Conservation (phyloP, 92 coral and sea anemone genomes). For the Siderastrea radians region DNA sequence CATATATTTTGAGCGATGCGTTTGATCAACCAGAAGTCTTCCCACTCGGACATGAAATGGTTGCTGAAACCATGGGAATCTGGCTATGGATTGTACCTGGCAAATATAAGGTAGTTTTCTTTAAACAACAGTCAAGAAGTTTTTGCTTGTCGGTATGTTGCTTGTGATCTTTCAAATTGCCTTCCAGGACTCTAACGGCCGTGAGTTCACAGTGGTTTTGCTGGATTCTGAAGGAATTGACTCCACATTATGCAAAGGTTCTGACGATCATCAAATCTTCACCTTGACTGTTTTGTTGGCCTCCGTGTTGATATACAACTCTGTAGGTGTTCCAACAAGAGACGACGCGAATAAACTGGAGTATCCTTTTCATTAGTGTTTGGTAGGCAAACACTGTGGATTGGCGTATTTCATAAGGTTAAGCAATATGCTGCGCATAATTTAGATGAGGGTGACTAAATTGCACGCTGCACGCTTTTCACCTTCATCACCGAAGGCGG, state of each 20-base stretch:
- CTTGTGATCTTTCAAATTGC: not conserved
- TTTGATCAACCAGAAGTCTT: slow-evolving; percentile 53
- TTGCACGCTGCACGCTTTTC: too few species aligned
- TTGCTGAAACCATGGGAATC: slow-evolving; percentile 89
- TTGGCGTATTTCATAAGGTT: too few species aligned
- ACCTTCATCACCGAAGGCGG: too few species aligned
- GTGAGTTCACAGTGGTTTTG: slow-evolving; percentile 78
- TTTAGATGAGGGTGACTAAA: too few species aligned
- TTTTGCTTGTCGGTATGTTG: not conserved
- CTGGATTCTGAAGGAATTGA: slow-evolving; percentile 87
- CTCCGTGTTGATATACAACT: slow-evolving; percentile 79
- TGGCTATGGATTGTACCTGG: slow-evolving; percentile 81
- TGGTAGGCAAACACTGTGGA: too few species aligned
- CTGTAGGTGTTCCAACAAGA: slow-evolving; percentile 60
- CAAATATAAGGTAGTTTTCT: not conserved
- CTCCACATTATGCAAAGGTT: slow-evolving; percentile 44
- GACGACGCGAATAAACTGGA: slow-evolving; percentile 55
- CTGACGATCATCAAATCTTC: slow-evolving; percentile 71
- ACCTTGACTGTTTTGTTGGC: slow-evolving; percentile 75
- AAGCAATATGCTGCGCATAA: too few species aligned
- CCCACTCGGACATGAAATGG: slow-evolving; percentile 74
- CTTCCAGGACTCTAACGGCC: slow-evolving; percentile 35
- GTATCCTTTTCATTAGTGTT: slow-evolving; percentile 55
- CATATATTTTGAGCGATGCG: slow-evolving; percentile 18
- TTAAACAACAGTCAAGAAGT: not conserved